A percentile compares a stretch with the other conserved stretches of the same genome.
phyloP scores from a whole-genome alignment of 1,140 invertebrate genomes.

The Drosophila oshimai region DNA sequence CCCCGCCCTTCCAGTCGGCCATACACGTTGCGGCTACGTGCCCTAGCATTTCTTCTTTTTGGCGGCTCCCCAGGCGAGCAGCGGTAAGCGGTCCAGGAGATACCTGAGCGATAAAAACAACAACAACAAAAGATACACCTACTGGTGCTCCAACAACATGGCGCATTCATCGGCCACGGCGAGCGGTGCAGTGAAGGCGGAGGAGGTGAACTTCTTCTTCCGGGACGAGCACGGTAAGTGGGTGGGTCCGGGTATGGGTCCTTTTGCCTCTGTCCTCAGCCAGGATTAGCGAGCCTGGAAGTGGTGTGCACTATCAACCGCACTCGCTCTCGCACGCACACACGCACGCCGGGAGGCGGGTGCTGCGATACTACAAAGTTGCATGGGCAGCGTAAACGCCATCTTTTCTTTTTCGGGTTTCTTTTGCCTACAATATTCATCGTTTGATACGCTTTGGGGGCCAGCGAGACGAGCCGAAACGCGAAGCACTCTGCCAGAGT shows the following conservation, averaged over 20 bases:
- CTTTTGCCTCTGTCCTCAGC: neutral
- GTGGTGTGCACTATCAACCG: constrained; percentile 12
- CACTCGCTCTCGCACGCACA: constrained; percentile 1
- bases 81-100: constrained; percentile 6
- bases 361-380: constrained; percentile 63
- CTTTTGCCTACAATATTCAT: constrained; percentile 75
- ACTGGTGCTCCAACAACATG: constrained; percentile 48
- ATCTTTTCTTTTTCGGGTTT: constrained; percentile 76
- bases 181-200: constrained; percentile 52
- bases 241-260: neutral
- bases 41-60: constrained; percentile 40
- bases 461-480: constrained; percentile 8
- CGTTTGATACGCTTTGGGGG: constrained; percentile 62
- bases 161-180: constrained; percentile 65
- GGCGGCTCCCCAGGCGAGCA: constrained; percentile 41
- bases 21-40: constrained; percentile 56
- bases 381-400: constrained; percentile 72
- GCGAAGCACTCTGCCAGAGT: neutral
- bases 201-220: constrained; percentile 78
- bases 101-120: constrained; percentile 24
- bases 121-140: constrained; percentile 8
- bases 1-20: constrained; percentile 2
- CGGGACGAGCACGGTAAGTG: constrained; percentile 79
- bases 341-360: constrained; percentile 15
- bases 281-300: constrained; percentile 1